phyloP scores from a whole-genome alignment of 2,888 invertebrate species.

The Neoscelio sp. region DNA sequence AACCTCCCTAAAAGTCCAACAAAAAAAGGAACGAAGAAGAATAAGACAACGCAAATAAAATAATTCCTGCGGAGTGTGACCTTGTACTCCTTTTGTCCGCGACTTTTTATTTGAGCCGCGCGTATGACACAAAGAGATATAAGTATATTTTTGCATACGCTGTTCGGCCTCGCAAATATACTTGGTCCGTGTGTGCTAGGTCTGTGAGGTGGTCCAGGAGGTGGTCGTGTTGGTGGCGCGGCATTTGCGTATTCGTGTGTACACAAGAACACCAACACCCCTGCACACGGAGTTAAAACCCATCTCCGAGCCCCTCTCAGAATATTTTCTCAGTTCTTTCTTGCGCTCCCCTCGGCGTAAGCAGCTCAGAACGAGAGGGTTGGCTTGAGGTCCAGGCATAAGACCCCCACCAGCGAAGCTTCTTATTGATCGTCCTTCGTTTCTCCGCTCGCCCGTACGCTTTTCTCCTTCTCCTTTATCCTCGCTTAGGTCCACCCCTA shows the following conservation, averaged over 20 bases:
- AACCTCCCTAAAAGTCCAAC: too few species aligned
- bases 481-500: slow-evolving; percentile 80
- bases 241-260: slow-evolving; percentile 55
- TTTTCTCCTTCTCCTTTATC: slow-evolving; percentile 75
- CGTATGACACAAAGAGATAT: slow-evolving; percentile 54
- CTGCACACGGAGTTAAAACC: slow-evolving; percentile 59
- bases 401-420: slow-evolving; percentile 81
- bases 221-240: slow-evolving; percentile 35
- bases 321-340: slow-evolving; percentile 82
- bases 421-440: slow-evolving; percentile 83
- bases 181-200: slow-evolving; percentile 6
- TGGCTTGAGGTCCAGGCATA: slow-evolving; percentile 81
- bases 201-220: slow-evolving; percentile 18
- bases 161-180: too few species aligned
- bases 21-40: too few species aligned
- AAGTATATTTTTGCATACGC: slow-evolving; percentile 60
- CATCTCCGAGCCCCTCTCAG: slow-evolving; percentile 75
- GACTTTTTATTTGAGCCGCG: slow-evolving; percentile 35
- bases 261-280: slow-evolving; percentile 68
- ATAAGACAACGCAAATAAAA: slow-evolving; percentile 28
- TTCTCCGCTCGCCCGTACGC: slow-evolving; percentile 76
- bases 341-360: slow-evolving; percentile 80
- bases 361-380: slow-evolving; percentile 76
- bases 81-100: slow-evolving; percentile 55
- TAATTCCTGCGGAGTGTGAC: slow-evolving; percentile 46